These are phyloP conservation scores for Paraescarpia echinospica DNA, from an alignment of 1,140 invertebrate genomes.

Conservation along the genomic window DNA sequence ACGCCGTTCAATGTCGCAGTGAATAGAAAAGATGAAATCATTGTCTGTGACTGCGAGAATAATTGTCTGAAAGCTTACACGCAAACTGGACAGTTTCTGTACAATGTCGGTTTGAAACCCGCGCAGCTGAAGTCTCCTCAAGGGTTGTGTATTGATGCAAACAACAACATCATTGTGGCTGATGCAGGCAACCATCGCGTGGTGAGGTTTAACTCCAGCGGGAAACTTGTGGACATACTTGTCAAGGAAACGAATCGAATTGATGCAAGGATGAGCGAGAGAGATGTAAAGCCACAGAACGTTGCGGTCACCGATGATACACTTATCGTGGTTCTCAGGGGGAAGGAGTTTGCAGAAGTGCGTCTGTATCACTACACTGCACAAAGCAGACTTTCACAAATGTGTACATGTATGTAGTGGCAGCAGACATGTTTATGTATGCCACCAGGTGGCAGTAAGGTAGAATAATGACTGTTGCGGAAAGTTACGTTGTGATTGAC, in stretches of 20 bases:
- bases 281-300: not conserved
- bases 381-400: not conserved
- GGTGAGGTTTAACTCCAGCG: slow-evolving; percentile 34
- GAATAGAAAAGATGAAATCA: slow-evolving; percentile 30
- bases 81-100: slow-evolving; percentile 2
- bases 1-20: slow-evolving; percentile 24
- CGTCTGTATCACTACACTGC: not conserved
- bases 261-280: slow-evolving; percentile 22
- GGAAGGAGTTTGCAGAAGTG: slow-evolving; percentile 25
- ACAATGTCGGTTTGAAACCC: not conserved
- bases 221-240: slow-evolving; percentile 39
- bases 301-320: not conserved
- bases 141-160: slow-evolving; percentile 22
- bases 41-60: slow-evolving; percentile 20
- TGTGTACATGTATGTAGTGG: not conserved
- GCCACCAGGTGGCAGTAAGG: not conserved
- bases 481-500: not conserved
- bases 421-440: not conserved
- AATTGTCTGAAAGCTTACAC: slow-evolving; percentile 26
- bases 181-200: slow-evolving; percentile 27
- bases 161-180: slow-evolving; percentile 27
- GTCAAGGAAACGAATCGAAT: slow-evolving; percentile 9
- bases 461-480: not conserved
- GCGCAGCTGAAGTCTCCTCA: slow-evolving; percentile 21
- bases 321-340: slow-evolving; percentile 43